Evolutionary conservation across 1,140 invertebrate genomes (phyloP).

Genomic region (Diabrotica undecimpunctata): DNA sequence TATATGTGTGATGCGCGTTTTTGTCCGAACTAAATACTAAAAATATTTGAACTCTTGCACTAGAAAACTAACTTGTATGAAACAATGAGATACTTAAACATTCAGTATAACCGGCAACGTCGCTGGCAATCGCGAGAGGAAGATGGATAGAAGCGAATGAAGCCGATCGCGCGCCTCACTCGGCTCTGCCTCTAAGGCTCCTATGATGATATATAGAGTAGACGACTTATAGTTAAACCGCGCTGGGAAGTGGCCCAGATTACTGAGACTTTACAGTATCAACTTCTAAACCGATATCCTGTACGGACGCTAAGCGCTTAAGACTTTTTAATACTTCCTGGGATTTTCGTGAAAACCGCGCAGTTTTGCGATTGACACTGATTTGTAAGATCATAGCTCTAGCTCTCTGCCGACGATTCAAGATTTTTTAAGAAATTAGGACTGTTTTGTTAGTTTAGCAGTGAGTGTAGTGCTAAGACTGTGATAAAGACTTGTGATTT

Average conservation of each 20-base stretch:
- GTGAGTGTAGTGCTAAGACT: constrained; percentile 20
- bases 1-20: too few species aligned
- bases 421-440: constrained; percentile 18
- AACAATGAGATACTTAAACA: too few species aligned
- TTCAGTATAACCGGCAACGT: background rate
- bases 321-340: constrained; percentile 51
- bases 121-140: constrained; percentile 20
- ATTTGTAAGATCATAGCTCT: constrained; percentile 45
- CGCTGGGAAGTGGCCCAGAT: constrained; percentile 65
- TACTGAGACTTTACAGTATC: constrained; percentile 53
- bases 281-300: constrained; percentile 45
- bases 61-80: too few species aligned
- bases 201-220: constrained; percentile 62
- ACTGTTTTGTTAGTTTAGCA: constrained; percentile 9
- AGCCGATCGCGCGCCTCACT: constrained; percentile 29
- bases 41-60: too few species aligned
- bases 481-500: constrained; percentile 24
- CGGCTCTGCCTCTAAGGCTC: constrained; percentile 33
- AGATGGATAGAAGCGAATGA: constrained; percentile 23
- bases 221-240: constrained; percentile 65
- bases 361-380: constrained; percentile 37
- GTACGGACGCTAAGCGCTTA: constrained; percentile 48
- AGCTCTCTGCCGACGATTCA: constrained; percentile 23
- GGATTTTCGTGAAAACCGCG: constrained; percentile 43
- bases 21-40: too few species aligned